Conservation (phyloP, 2,888 invertebrate genomes). For the Metopia argyrocephala region DNA sequence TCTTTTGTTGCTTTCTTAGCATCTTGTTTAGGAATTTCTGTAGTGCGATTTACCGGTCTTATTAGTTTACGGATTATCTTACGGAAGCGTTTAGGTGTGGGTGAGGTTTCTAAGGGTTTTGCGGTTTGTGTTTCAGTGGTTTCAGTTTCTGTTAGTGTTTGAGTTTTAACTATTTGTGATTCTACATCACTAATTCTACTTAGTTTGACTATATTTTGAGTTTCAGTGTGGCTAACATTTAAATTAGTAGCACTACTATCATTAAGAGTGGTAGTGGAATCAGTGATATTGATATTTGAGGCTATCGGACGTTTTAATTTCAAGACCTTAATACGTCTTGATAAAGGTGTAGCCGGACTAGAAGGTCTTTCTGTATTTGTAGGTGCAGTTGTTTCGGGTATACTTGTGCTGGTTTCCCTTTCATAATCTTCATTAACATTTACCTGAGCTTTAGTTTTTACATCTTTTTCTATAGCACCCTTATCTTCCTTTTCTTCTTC, state of each 20-base stretch:
- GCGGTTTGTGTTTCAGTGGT: slow-evolving; percentile 58
- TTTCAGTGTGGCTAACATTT: slow-evolving; percentile 69
- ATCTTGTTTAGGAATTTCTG: neutral
- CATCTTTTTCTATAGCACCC: slow-evolving; percentile 46
- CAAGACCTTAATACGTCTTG: slow-evolving; percentile 72
- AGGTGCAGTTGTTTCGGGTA: slow-evolving; percentile 57
- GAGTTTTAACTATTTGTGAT: slow-evolving; percentile 54
- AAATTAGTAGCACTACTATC: slow-evolving; percentile 68
- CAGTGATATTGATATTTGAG: slow-evolving; percentile 59
- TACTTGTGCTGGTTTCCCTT: slow-evolving; percentile 59
- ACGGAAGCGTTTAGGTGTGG: slow-evolving; percentile 71
- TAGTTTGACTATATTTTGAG: slow-evolving; percentile 60
- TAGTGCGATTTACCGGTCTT: slow-evolving; percentile 68
- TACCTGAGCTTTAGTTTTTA: slow-evolving; percentile 65
- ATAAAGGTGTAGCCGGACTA: slow-evolving; percentile 66
- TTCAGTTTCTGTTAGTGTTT: slow-evolving; percentile 57
- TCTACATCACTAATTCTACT: slow-evolving; percentile 63
- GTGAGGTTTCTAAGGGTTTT: slow-evolving; percentile 50
- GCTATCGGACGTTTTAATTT: slow-evolving; percentile 71
- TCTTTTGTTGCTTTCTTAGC: neutral
- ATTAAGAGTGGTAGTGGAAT: slow-evolving; percentile 65
- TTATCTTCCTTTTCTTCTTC: slow-evolving; percentile 35
- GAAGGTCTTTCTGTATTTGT: slow-evolving; percentile 61
- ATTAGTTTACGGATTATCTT: slow-evolving; percentile 73
- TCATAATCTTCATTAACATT: slow-evolving; percentile 61